Evolutionary conservation across 2,888 invertebrate genomes (phyloP).

Genomic region (Meliscaeva auricollis): DNA sequence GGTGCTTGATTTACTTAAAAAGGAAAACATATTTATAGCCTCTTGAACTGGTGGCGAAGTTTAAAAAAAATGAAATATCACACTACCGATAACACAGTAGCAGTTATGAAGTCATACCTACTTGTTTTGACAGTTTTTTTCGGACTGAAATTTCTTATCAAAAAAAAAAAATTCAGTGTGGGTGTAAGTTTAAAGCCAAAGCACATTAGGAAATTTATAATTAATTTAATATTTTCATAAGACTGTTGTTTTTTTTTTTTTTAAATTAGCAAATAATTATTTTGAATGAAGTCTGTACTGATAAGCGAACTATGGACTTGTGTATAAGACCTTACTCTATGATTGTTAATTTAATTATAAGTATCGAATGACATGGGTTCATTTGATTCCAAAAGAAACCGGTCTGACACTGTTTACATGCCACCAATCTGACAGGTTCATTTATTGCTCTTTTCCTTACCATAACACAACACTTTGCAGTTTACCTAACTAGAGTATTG

Average conservation of each 20-base stretch:
- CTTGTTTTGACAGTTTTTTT: no score
- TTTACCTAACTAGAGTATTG: background rate
- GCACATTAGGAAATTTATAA: background rate
- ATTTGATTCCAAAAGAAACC: conserved; percentile 5
- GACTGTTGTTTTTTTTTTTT: no score
- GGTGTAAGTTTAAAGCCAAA: background rate
- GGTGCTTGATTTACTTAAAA: background rate
- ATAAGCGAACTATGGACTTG: conserved; percentile 1
- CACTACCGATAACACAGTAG: background rate
- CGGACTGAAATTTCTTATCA: background rate
- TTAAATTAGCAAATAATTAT: no score
- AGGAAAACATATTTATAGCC: no score
- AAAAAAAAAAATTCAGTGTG: background rate
- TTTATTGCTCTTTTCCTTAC: background rate
- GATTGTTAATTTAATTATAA: no score
- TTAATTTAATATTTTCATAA: background rate
- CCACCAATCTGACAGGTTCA: conserved; percentile 18
- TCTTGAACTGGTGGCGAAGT: background rate
- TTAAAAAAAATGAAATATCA: background rate
- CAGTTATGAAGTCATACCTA: background rate
- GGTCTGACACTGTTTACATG: conserved; percentile 20
- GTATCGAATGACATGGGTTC: no score
- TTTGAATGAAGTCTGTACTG: no score
- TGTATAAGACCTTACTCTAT: no score
- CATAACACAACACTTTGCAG: background rate